Evolutionary conservation across 2,113 vertebrate species (phyloP), one percentile per base, ranked within the genome.

Genomic region (Etheostoma cragini): DNA sequence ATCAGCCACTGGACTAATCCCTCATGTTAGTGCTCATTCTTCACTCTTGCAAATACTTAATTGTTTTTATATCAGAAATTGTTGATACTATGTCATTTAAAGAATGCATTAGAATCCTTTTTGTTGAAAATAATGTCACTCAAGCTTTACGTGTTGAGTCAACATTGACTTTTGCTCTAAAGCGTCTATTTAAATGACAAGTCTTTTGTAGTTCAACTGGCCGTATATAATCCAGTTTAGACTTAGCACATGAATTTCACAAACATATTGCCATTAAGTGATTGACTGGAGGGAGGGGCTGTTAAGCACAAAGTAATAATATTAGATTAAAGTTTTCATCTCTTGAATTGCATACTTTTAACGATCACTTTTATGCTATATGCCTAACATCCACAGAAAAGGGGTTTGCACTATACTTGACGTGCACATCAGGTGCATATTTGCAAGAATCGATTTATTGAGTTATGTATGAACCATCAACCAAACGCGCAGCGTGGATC

Each of bases 211-310:
- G 67, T 35, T 73, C 70, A 76, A 56, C 56, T 46, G 54, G 70
- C 1, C 22, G 4, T 0, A 66, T 52, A 62, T 83, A 87, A 89
- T 88, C 83, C 78, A 83, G 70, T 81, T 85, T 53, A 79, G 78
- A 89, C 58, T 88, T 82, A 85, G 68, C 54, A 63, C 60, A 49
- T 62, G 15, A 69, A 86, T 82, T 73, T 70, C 0, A 87, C 89
- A 86, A 87, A 89, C 72, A 84, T 69, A 86, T 21, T 76, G 64
- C 84, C 88, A 86, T 93, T 91, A 91, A 69, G 79, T 88, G 81
- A 94, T 88, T 92, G 90, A 84, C 22, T 80, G 35, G n/a, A 42
- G 35, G 80, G 78, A 74, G 70, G 80, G 77, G 76, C 64, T 66
- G 71, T 52, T 60, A 61, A 85, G 67, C 80, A 78, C 49, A 12